A percentile compares a stretch with the other conserved stretches of the same genome.
Evolutionary conservation across 2,113 vertebrate genomes (phyloP).

Genomic region (Phainopepla nitens): DNA sequence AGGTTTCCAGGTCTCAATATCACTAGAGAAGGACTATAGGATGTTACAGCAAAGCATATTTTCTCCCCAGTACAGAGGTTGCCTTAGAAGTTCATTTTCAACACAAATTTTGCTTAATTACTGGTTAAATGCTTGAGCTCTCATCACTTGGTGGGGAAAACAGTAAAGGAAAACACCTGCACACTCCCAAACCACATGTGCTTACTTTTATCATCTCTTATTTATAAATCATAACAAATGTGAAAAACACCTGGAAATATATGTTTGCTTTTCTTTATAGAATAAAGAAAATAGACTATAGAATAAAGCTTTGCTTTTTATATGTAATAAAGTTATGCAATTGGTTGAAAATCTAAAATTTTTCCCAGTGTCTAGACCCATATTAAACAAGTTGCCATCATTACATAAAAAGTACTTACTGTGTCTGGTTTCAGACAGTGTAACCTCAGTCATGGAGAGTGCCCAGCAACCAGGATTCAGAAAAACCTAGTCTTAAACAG

Average conservation of each 20-base stretch:
- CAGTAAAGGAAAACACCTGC: neutral
- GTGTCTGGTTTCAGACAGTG: neutral
- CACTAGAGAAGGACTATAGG: neutral
- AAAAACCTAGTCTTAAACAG: neutral
- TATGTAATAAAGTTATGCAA: neutral
- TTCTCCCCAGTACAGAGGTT: neutral
- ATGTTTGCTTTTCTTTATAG: neutral
- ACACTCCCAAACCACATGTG: accelerated
- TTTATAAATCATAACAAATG: neutral
- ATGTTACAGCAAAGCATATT: neutral
- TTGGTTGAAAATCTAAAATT: neutral
- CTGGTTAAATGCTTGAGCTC: neutral
- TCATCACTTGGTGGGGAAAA: neutral
- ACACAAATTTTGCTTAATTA: neutral
- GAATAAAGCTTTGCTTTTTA: neutral
- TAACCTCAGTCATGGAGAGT: neutral
- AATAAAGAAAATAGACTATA: neutral
- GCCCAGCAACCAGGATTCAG: neutral
- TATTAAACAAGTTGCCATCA: neutral
- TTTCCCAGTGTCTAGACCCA: neutral
- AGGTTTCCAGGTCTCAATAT: neutral
- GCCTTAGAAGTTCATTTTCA: neutral
- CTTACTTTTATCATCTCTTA: neutral
- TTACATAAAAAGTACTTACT: neutral
- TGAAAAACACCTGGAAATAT: neutral